Evolutionary conservation across 30 jellyfish, hydroid and myxozoan genomes (phyloP).

Genomic region (Aurelia coerulea): DNA sequence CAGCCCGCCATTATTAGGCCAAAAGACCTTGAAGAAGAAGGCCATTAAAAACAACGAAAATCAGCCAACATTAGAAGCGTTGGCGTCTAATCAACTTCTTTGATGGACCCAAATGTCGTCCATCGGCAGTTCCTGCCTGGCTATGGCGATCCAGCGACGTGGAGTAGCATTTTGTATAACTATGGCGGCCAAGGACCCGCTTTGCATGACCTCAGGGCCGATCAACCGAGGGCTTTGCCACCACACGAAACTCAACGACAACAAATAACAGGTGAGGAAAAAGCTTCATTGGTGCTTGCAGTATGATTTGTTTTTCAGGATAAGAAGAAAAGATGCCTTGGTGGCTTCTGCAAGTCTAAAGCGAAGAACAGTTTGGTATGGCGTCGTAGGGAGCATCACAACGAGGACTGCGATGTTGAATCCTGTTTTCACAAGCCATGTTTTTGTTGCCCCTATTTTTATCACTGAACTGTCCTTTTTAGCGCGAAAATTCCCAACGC

Average conservation of each 20-base stretch:
- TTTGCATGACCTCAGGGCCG: slow-evolving; percentile 87
- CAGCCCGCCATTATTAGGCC: slow-evolving; percentile 13
- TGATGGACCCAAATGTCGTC: slow-evolving; percentile 68
- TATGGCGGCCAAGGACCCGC: slow-evolving; percentile 93
- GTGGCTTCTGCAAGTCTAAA: too few relatives aligned
- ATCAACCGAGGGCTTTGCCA: slow-evolving; percentile 74
- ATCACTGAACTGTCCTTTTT: not conserved
- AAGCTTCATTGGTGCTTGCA: too few relatives aligned
- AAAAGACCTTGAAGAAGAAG: not conserved
- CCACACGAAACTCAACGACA: slow-evolving; percentile 53
- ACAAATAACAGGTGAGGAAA: slow-evolving; percentile 60
- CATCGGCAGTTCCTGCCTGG: slow-evolving; percentile 77
- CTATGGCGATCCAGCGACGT: slow-evolving; percentile 70
- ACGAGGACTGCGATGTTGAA: not conserved
- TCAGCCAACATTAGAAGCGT: too few relatives aligned
- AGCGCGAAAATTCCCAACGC: not conserved
- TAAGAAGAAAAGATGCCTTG: too few relatives aligned
- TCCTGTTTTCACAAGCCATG: not conserved
- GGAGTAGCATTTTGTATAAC: slow-evolving; percentile 70
- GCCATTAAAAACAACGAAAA: not conserved
- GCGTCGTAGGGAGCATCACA: not conserved
- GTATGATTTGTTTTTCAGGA: too few relatives aligned
- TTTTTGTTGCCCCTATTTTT: not conserved
- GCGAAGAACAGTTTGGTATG: too few relatives aligned
- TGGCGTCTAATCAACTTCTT: too few relatives aligned